Base-by-base conservation (phyloP, 1,140 invertebrate genomes). In the Drosophila subobscura region DNA sequence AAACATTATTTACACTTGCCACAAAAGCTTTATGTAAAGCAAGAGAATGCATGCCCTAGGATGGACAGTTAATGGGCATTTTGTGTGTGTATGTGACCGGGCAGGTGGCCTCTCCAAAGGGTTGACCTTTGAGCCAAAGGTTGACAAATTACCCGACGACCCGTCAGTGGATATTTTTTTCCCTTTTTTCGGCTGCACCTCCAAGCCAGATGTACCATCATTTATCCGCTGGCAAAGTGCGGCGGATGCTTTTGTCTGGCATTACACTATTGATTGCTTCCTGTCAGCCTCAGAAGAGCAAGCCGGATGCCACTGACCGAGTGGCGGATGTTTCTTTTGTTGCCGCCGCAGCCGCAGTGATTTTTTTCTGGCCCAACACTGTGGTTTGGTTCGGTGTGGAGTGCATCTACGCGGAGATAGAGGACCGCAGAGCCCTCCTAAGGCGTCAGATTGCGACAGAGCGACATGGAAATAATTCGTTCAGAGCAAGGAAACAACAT, bases 261-360 rank as follows among this genome's bases (percentile, higher is more conserved):
- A 71, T 83, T 68, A 76, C 67, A 74, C 77, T 86, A 90, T 89
- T 86, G 86, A 85, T 90, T 89, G 79, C 80, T 81, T 89, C 79
- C 85, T 81, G 79, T 84, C 85, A 75, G 68, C 74, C 72, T 58
- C 77, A 85, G 78, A 59, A 79, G 67, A 71, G 64, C 44, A 63
- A 80, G 80, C 78, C 71, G 61, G 85, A 80, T 71, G 55, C 52
- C 46, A 53, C 27, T 51, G 37, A 49, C 58, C 53, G 27, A 45
- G 53, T 74, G 86, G 56, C 84, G 83, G 83, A 88, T 83, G 84
- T 79, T 63, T 60, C 65, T 57, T 70, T 57, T 77, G 77, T 67
- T 63, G 52, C 63, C 65, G 41, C 16, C 16, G 16, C 16, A 20
- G 41, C 33, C 60, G 51, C 55, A 52, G 55, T 40, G 57, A 47